These are phyloP conservation scores for Semibalanus balanoides DNA, from an alignment of 1,140 invertebrate species.

Conservation along the genomic window DNA sequence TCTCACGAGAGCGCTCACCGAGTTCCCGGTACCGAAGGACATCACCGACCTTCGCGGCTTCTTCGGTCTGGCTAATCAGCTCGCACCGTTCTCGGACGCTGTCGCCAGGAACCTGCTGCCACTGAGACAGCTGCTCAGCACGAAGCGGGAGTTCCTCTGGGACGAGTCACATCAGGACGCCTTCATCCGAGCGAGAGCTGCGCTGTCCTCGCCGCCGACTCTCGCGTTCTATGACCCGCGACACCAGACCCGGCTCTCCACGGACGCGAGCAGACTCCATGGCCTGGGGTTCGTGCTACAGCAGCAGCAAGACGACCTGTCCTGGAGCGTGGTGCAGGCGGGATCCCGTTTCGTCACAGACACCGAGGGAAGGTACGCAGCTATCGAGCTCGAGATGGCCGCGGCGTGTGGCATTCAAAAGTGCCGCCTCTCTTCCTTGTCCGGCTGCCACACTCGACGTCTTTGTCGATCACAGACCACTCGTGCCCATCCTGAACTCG, in stretches of 20 bases:
- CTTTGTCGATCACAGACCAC: constrained; percentile 3
- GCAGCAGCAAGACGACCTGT: constrained; percentile 4
- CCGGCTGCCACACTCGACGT: constrained; percentile 15
- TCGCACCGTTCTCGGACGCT: constrained; percentile 9
- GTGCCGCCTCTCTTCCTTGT: constrained; percentile 18
- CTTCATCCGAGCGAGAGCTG: constrained; percentile 4
- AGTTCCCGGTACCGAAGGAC: constrained; percentile 12
- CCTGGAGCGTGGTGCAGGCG: constrained; percentile 13
- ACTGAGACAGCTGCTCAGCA: not conserved
- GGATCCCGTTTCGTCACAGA: constrained; percentile 18
- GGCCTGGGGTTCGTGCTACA: constrained; percentile 2
- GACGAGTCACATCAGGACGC: not conserved
- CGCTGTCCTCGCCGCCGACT: constrained; percentile 4
- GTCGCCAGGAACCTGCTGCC: constrained; percentile 7
- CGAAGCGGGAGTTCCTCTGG: constrained; percentile 9
- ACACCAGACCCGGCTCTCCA: not conserved
- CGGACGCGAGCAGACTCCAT: constrained; percentile 12
- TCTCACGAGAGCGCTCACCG: constrained; percentile 8
- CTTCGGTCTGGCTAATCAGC: constrained; percentile 13
- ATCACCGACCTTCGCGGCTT: constrained; percentile 13
- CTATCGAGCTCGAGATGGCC: constrained; percentile 20
- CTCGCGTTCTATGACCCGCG: constrained; percentile 9
- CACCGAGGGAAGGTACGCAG: constrained; percentile 17
- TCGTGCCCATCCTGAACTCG: not conserved
- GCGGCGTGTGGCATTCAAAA: constrained; percentile 20